Conservation (phyloP, 2,113 vertebrate genomes). For the Melanerpes aurifrons region DNA sequence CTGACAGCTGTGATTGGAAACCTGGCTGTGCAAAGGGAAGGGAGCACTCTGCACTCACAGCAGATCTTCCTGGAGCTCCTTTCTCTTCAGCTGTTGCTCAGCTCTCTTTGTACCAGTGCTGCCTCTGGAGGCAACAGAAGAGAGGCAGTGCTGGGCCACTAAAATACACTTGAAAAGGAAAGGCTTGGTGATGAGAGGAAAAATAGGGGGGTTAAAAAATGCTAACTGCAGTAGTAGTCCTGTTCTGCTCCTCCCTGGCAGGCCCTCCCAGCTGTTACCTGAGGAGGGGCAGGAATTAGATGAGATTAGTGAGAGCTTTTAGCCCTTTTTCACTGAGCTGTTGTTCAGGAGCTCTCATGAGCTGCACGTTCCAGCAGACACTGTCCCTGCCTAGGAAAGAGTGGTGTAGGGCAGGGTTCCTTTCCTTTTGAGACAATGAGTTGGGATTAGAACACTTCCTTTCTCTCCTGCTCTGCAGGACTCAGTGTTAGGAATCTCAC, state of each 20-base stretch:
- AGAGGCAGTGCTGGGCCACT: not conserved
- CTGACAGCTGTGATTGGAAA: not conserved
- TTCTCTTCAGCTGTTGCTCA: not conserved
- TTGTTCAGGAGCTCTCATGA: rapidly evolving
- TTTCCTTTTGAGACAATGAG: not conserved
- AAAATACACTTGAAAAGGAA: not conserved
- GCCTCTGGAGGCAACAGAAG: not conserved
- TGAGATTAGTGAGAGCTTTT: not conserved
- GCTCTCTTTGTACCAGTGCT: not conserved
- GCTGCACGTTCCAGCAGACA: not conserved
- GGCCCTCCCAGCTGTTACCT: not conserved
- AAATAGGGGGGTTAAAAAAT: not conserved
- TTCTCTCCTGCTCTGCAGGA: not conserved
- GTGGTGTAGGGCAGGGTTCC: not conserved
- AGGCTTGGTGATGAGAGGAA: not conserved
- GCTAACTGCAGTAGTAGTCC: not conserved
- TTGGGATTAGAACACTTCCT: not conserved
- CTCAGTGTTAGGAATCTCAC: not conserved
- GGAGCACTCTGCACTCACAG: rapidly evolving
- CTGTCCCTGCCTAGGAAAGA: not conserved
- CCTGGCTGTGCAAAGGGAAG: not conserved
- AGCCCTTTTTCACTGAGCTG: not conserved
- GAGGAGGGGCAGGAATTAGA: not conserved
- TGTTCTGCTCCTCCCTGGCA: not conserved
- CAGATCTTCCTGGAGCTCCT: not conserved